Evolutionary conservation across 1,140 invertebrate genomes (phyloP), one percentile per base, ranked within the genome.

Genomic region (Bombus confusus): DNA sequence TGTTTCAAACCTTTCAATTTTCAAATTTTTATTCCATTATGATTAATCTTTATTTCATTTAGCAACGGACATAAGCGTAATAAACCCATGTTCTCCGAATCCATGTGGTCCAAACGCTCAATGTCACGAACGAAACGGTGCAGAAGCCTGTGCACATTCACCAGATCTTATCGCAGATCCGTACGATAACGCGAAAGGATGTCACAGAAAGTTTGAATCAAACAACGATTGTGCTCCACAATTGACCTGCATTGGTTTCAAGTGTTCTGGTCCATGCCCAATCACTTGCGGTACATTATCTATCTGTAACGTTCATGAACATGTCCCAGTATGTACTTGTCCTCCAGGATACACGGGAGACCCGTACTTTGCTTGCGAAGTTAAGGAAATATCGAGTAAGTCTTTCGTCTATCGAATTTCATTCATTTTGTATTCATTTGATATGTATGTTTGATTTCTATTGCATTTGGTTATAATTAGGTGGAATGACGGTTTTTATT

Each of bases 31-130:
- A 31, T 31, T 66, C 10, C 10, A 28, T 41, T 31, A 73, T 41
- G 12, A 2, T 71, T 69, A 31, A 9, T 69, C 25, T 9, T 62
- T 88, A 57, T 86, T 92, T 86, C 82, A 25, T 73, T 15, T 25
- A 96, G 91, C 94, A 90, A 91, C 94, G 43, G 91, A 96, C 92
- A 82, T 94, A 87, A 90, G 93, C 82, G 95, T 95, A 12, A 94
- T 95, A 4, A 96, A 95, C 83, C 96, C 97, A 12, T 98, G 97
- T 91, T 95, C 96, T 73, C 97, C 97, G n/a, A 97, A 97, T 85
- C 97, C 97, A 2, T 98, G 97, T 90, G 97, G 97, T 81, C 97
- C 97, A 10, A 97, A 98, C 91, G 97, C 97, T 10, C 96, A 97
- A 91, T 98, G 97, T 87, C 96, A 97, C 57, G 97, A 97, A 91